Conservation (phyloP, 1,140 invertebrate genomes). For the Alviniconcha marisindica region DNA sequence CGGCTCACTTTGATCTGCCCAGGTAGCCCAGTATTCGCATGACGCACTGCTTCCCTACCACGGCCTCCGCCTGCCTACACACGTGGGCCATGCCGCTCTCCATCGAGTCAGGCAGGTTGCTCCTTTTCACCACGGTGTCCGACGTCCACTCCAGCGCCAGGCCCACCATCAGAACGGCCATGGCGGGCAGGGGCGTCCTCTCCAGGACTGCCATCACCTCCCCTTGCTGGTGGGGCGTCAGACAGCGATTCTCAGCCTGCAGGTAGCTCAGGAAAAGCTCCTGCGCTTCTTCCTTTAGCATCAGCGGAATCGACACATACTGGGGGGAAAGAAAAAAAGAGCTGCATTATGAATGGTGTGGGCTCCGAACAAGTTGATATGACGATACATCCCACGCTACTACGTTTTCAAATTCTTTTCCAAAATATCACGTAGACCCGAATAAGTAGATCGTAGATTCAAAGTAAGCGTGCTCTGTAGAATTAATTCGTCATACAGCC, state of each 20-base stretch:
- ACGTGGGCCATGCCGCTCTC: background rate
- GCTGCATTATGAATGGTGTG: too few relatives aligned
- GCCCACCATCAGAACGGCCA: background rate
- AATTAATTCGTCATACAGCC: too few relatives aligned
- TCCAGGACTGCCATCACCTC: background rate
- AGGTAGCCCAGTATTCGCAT: background rate
- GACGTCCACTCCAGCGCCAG: constrained; percentile 22
- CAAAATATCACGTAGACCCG: too few relatives aligned
- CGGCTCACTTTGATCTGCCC: constrained; percentile 8
- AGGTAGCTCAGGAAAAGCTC: background rate
- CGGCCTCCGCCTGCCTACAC: background rate
- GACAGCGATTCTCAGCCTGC: background rate
- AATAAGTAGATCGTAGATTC: too few relatives aligned
- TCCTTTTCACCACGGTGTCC: background rate
- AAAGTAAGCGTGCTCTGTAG: too few relatives aligned
- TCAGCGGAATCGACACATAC: background rate
- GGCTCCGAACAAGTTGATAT: too few relatives aligned
- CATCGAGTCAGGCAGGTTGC: background rate
- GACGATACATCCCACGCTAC: too few relatives aligned
- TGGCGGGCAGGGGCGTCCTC: background rate
- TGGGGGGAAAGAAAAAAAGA: too few relatives aligned
- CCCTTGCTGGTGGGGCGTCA: background rate
- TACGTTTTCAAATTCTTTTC: too few relatives aligned
- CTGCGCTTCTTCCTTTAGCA: background rate
- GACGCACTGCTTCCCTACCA: constrained; percentile 8